Evolutionary conservation across 1,140 invertebrate genomes (phyloP).

Genomic region (Drosophila saltans): DNA sequence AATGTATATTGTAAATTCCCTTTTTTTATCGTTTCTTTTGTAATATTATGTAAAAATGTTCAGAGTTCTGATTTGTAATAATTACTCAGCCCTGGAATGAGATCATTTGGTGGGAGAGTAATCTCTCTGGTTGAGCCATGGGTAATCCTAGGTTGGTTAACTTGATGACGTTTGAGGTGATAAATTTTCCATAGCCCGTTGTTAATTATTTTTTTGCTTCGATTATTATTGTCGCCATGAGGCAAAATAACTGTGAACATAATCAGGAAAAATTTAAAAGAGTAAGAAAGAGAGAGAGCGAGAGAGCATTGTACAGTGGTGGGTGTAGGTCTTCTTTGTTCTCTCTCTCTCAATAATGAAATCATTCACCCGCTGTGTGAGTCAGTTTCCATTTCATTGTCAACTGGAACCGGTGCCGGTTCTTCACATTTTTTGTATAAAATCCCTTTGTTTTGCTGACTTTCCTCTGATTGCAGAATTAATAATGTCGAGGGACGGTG

Average conservation of each 20-base stretch:
- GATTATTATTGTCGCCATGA: background rate
- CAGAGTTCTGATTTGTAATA: too few relatives aligned
- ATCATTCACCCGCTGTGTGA: background rate
- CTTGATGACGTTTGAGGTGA: background rate
- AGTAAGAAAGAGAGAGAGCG: background rate
- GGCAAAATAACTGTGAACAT: background rate
- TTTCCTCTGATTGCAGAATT: background rate
- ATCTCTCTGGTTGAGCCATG: too few relatives aligned
- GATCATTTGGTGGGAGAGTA: too few relatives aligned
- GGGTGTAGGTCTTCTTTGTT: constrained; percentile 7
- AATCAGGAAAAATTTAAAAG: background rate
- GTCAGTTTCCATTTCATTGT: constrained; percentile 6
- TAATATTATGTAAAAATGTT: too few relatives aligned
- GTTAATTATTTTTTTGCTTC: too few relatives aligned
- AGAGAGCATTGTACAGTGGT: background rate
- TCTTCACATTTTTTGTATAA: background rate
- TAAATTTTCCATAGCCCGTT: too few relatives aligned
- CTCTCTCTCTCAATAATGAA: background rate
- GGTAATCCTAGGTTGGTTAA: too few relatives aligned
- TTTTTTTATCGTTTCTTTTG: too few relatives aligned
- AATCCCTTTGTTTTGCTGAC: background rate
- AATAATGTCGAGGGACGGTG: constrained; percentile 22
- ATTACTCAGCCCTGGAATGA: too few relatives aligned
- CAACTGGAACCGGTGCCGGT: background rate
- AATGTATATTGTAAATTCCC: too few relatives aligned